Evolutionary conservation across 2,797 vertebrate genomes (phyloP).

Genomic region (Molossus molossus): DNA sequence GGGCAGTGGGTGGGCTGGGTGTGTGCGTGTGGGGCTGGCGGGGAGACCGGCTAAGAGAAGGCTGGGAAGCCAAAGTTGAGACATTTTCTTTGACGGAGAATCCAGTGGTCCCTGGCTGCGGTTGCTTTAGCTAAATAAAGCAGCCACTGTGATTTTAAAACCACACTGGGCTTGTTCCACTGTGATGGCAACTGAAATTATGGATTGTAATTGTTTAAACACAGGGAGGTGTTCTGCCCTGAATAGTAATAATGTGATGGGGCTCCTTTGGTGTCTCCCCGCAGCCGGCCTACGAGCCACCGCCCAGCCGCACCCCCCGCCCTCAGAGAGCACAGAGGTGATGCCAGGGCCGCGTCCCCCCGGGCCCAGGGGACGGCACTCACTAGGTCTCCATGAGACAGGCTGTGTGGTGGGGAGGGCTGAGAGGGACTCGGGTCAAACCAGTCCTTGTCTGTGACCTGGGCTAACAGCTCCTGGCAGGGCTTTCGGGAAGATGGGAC

Average conservation of each 20-base stretch:
- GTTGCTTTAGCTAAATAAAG: conserved; percentile 70
- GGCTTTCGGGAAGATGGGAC: background rate
- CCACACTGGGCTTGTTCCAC: conserved; percentile 78
- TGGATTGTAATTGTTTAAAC: conserved; percentile 79
- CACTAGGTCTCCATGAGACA: background rate
- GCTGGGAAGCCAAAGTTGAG: background rate
- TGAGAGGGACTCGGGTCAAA: background rate
- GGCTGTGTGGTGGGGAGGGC: fast-evolving
- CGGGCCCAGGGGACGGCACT: background rate
- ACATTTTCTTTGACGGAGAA: background rate
- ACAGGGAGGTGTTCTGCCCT: conserved; percentile 75
- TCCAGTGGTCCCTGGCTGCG: conserved; percentile 13
- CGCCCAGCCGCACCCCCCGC: background rate
- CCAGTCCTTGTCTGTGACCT: background rate
- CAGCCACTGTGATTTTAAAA: conserved; percentile 81
- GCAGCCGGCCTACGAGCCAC: background rate
- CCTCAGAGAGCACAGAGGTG: background rate
- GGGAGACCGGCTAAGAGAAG: background rate
- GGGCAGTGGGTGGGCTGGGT: background rate
- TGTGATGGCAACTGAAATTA: conserved; percentile 83
- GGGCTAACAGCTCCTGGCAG: too few relatives aligned
- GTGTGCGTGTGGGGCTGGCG: background rate
- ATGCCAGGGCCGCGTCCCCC: background rate
- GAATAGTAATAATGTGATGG: conserved; percentile 66
- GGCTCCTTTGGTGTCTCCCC: conserved; percentile 49